Percentiles rank a stretch among this genome's conserved stretches.
These are phyloP conservation scores for Drosophila equinoxialis DNA, from an alignment of 1,140 invertebrate genomes.

Conservation along the genomic window DNA sequence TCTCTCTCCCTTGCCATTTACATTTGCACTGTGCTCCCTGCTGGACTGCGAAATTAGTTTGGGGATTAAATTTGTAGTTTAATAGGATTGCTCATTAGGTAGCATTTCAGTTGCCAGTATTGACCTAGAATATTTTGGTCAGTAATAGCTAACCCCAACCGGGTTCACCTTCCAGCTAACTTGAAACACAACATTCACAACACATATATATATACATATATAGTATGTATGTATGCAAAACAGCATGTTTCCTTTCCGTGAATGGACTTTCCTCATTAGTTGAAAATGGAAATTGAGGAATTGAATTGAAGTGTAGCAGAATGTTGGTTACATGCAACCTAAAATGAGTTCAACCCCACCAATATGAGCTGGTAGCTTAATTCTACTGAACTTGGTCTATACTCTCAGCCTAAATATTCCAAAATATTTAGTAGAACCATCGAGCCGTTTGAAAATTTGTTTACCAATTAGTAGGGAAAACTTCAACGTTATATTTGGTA, in stretches of 20 bases:
- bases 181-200: background rate
- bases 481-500: too few species aligned
- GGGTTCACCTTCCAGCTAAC: background rate
- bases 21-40: constrained; percentile 35
- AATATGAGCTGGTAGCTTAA: background rate
- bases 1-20: background rate
- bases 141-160: constrained; percentile 8
- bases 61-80: constrained; percentile 68
- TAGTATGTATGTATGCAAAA: constrained; percentile 41
- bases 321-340: background rate
- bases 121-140: constrained; percentile 42
- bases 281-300: constrained; percentile 20
- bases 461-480: background rate
- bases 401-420: background rate
- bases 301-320: background rate
- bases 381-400: background rate
- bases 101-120: constrained; percentile 36
- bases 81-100: constrained; percentile 67
- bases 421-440: background rate
- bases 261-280: constrained; percentile 27
- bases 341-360: background rate
- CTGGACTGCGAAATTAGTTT: constrained; percentile 60
- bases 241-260: constrained; percentile 28
- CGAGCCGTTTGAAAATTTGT: background rate
- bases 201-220: background rate